Evolutionary conservation across 2,797 vertebrate species (phyloP), one percentile per base, ranked within the genome.

Genomic region (Chelmon rostratus): DNA sequence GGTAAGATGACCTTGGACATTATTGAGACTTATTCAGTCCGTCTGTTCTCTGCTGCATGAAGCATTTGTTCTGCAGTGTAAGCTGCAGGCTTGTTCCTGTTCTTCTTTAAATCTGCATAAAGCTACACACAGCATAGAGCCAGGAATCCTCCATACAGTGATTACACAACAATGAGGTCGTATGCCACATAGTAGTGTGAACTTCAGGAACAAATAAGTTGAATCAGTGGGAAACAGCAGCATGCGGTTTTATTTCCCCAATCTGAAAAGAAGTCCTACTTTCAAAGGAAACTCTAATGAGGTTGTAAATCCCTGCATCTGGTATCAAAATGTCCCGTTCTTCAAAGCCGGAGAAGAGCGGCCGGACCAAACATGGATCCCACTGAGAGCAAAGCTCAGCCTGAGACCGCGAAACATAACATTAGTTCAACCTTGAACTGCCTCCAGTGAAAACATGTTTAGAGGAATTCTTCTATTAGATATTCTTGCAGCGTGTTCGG

Each of bases 221-320:
- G 31, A 65, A 23, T 69, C 50, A 50, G 61, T 78, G 54, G 23
- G 63, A 75, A 72, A 44, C 79, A 72, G 62, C 62, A 74, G 78
- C 58, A 3, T 49, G 54, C 5, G 10, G n/a, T 58, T 82, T 86
- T 50, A 78, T 79, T 82, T 53, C n/a, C 64, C 21, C 40, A 61
- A 54, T 82, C 68, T 72, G 68, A 80, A 40, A 66, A 62, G 37
- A 81, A 67, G 68, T 67, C 38, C 4, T 0, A 16, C 68, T 67
- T 85, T 86, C 72, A 84, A 85, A 82, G 44, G 31, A 72, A 86
- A 73, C 54, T 46, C 69, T 85, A 82, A 92, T 70, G 73, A 89
- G 83, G 62, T 57, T 79, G 73, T 85, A 83, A 91, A 91, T 65
- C 53, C 25, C 52, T 1, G 52, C 85, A 86, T 84, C 76, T 88